A percentile compares a stretch with the other conserved stretches of the same genome.
These are phyloP conservation scores for Imbricaverruca yamaguchii DNA, from an alignment of 2,888 invertebrate species.

Conservation along the genomic window DNA sequence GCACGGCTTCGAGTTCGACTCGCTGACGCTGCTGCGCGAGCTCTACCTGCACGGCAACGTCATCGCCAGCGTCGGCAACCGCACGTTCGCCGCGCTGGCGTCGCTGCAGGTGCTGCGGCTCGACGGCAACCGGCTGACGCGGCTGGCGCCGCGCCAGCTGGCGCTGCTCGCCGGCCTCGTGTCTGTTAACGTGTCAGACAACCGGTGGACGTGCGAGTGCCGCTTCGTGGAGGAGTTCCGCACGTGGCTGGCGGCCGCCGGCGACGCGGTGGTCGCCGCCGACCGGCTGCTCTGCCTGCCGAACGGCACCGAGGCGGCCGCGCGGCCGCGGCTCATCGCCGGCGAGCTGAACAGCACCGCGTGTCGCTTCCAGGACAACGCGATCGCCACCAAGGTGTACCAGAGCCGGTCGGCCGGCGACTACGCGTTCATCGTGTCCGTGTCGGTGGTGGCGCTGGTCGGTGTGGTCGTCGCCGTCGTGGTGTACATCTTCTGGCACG, in stretches of 20 bases:
- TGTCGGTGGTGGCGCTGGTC: constrained; percentile 57
- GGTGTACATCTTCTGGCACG: constrained; percentile 64
- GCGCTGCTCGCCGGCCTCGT: constrained; percentile 44
- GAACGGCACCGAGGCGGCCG: constrained; percentile 29
- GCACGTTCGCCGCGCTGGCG: constrained; percentile 59
- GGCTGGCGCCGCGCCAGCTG: constrained; percentile 59
- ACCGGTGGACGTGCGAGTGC: constrained; percentile 78
- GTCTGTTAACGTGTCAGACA: constrained; percentile 45
- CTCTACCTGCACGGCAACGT: constrained; percentile 68
- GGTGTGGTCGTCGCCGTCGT: constrained; percentile 58
- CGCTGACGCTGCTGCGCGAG: constrained; percentile 60
- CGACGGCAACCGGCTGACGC: constrained; percentile 62
- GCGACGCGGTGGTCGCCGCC: constrained; percentile 22
- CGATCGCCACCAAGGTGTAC: constrained; percentile 31
- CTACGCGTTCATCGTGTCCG: constrained; percentile 64
- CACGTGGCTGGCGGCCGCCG: constrained; percentile 27
- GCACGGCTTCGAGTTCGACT: constrained; percentile 60
- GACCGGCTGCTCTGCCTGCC: constrained; percentile 28
- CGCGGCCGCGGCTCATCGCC: constrained; percentile 8
- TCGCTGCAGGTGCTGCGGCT: constrained; percentile 58
- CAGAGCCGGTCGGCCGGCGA: constrained; percentile 53
- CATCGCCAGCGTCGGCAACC: constrained; percentile 59
- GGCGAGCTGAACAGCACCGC: constrained; percentile 29
- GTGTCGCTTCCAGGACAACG: constrained; percentile 28
- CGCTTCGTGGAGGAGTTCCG: constrained; percentile 47